Conservation (phyloP, 2,113 vertebrate genomes). For the Euleptes europaea region DNA sequence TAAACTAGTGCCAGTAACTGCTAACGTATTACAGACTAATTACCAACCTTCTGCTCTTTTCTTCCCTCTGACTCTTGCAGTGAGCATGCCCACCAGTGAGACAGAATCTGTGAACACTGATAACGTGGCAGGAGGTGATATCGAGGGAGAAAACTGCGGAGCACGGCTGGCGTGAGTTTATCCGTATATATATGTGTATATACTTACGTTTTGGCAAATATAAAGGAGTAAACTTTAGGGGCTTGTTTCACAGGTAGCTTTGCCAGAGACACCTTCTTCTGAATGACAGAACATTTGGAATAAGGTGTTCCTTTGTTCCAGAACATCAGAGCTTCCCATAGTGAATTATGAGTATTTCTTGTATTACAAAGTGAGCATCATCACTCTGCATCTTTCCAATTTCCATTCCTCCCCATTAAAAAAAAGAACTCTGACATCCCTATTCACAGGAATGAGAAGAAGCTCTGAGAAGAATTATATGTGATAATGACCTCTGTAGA, state of each 20-base stretch:
- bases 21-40: slow-evolving; percentile 18
- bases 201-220: background rate
- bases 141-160: slow-evolving; percentile 95
- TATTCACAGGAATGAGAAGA: background rate
- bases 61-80: slow-evolving; percentile 74
- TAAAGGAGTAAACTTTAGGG: background rate
- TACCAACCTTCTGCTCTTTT: slow-evolving; percentile 35
- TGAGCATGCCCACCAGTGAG: slow-evolving; percentile 98
- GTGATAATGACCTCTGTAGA: background rate
- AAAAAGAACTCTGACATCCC: background rate
- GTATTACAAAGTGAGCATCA: background rate
- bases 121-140: slow-evolving; percentile 91
- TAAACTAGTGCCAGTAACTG: background rate
- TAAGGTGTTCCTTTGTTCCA: background rate
- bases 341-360: background rate
- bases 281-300: background rate
- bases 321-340: background rate
- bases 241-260: background rate
- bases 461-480: background rate
- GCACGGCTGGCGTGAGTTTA: slow-evolving; percentile 94
- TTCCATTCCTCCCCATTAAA: background rate
- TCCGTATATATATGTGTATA: background rate
- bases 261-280: background rate
- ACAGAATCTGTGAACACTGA: slow-evolving; percentile 98
- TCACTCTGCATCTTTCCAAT: background rate